These are phyloP conservation scores for Lycaena phlaeas DNA, from an alignment of 2,888 invertebrate genomes.

Conservation along the genomic window DNA sequence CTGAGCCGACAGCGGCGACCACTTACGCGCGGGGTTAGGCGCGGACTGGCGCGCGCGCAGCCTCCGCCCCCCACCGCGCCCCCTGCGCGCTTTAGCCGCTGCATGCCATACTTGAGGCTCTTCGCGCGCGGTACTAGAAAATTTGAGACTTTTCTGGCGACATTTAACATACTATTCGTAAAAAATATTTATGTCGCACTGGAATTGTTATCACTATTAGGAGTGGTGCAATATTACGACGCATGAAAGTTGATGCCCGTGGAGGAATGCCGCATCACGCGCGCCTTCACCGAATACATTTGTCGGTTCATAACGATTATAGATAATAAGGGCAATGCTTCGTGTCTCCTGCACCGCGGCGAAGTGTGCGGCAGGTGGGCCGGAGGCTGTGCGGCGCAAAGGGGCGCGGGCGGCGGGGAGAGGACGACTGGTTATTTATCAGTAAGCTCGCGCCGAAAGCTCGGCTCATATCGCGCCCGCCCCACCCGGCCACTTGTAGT, in stretches of 20 bases:
- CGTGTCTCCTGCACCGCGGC: conserved; percentile 13
- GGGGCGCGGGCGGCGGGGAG: conserved; percentile 19
- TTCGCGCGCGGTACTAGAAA: conserved; percentile 14
- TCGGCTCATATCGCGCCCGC: too few species aligned
- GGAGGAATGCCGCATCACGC: background rate
- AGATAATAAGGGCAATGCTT: conserved; percentile 20
- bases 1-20: conserved; percentile 36
- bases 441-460: too few species aligned
- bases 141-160: conserved; percentile 2
- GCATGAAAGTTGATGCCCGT: background rate
- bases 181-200: background rate
- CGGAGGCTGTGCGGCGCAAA: conserved; percentile 19
- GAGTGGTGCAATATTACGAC: background rate
- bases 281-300: background rate
- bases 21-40: conserved; percentile 36
- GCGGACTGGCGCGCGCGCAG: conserved; percentile 24
- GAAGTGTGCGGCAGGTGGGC: conserved; percentile 19
- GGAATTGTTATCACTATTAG: background rate
- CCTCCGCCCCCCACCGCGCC: conserved; percentile 16
- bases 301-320: conserved; percentile 20
- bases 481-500: too few species aligned
- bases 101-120: conserved; percentile 8
- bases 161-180: background rate
- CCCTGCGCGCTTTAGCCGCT: conserved; percentile 18
- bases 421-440: conserved; percentile 51